Evolutionary conservation across 2,113 vertebrate genomes (phyloP), one percentile per base, ranked within the genome.

Genomic region (Vidua chalybeata): DNA sequence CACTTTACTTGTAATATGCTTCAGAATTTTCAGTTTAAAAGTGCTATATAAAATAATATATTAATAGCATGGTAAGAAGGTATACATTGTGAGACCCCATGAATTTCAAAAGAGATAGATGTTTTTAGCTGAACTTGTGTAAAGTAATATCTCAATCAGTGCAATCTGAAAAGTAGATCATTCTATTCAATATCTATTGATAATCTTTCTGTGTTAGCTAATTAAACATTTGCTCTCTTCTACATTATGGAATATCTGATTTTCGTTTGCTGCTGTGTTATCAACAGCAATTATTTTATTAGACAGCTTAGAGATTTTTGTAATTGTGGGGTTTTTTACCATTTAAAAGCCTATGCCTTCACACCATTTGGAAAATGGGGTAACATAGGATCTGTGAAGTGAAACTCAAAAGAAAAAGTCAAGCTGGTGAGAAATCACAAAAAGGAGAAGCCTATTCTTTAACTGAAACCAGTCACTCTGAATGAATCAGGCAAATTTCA

Each of bases 381-480:
- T 66, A 27, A 66, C 30, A 59, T 16, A 46, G 62, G 26, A 62
- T 91, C 81, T 61, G 8, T 89, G 89, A 96, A 96, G 67, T 72
- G 89, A 96, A 96, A 96, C 74, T 95, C 45, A 81, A 37, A 45
- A 33, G 33, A 58, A 43, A 67, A 51, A 2, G 35, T 78, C 86
- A 92, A 84, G 39, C 22, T 87, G 45, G 14, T 85, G 72, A 91
- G 71, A 96, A 94, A 81, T 82, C 37, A 76, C 21, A 56, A 90
- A 96, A 95, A 97, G 58, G 58, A 91, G 89, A 94, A 91, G 69
- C 31, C 12, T 87, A 51, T 80, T 46, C 37, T 94, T 88, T 73
- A 84, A 35, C 83, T 96, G 92, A 95, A 94, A 93, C 73, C 41
- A 68, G 77, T 58, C 41, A 46, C 37, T 91, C 45, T 64, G 54